A percentile compares a stretch with the other conserved stretches of the same genome.
Conservation (phyloP, 2,888 invertebrate species). For the Agonopterix subpropinquella region DNA sequence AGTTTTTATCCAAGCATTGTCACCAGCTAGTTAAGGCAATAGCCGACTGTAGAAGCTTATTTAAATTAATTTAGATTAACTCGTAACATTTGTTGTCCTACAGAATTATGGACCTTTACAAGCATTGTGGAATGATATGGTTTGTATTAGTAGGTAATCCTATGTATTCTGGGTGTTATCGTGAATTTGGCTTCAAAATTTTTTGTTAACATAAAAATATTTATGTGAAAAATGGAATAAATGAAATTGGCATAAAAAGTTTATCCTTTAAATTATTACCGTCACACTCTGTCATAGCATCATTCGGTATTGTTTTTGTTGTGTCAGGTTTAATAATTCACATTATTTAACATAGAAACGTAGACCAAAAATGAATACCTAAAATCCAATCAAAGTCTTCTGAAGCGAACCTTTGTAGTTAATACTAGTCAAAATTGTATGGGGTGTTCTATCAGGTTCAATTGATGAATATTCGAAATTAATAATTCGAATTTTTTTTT, state of each 20-base stretch:
- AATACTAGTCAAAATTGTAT: too few species aligned
- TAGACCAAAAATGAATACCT: too few species aligned
- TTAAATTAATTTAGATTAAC: slow-evolving; percentile 11
- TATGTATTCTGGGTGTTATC: slow-evolving; percentile 50
- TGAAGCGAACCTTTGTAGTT: too few species aligned
- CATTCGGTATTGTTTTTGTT: neutral
- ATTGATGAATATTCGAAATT: too few species aligned
- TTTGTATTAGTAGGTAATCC: slow-evolving; percentile 16
- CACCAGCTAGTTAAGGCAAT: too few species aligned
- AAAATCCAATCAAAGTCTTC: too few species aligned
- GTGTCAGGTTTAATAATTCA: too few species aligned
- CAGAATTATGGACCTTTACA: slow-evolving; percentile 10
- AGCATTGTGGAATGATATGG: slow-evolving; percentile 23
- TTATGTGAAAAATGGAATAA: slow-evolving; percentile 18
- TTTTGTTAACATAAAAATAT: slow-evolving; percentile 24
- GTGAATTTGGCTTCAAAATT: slow-evolving; percentile 41
- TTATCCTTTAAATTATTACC: slow-evolving; percentile 15
- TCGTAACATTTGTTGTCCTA: slow-evolving; percentile 16
- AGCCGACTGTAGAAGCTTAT: slow-evolving; percentile 14
- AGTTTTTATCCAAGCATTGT: too few species aligned
- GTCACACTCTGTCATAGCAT: slow-evolving; percentile 43
- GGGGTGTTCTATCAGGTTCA: too few species aligned
- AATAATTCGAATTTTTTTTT: too few species aligned
- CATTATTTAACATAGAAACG: too few species aligned
- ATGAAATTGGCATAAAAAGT: slow-evolving; percentile 49